These are phyloP conservation scores for Oncopodura yosiiana DNA, from an alignment of 1,140 invertebrate genomes.

Conservation along the genomic window DNA sequence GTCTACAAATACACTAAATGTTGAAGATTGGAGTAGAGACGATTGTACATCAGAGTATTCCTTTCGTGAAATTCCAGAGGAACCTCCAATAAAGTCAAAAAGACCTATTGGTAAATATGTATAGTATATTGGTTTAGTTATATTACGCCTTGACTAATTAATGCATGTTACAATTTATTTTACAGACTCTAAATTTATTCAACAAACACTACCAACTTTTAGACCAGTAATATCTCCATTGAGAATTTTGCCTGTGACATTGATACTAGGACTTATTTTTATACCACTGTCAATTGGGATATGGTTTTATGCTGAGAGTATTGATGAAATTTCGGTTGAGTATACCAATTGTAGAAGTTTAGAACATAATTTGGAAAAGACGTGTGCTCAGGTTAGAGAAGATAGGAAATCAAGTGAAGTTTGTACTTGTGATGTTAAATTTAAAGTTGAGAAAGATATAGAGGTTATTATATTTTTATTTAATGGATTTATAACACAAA, in stretches of 20 bases:
- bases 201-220: conserved; percentile 95
- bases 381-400: not conserved
- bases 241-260: conserved; percentile 91
- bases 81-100: no score
- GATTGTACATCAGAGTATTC: no score
- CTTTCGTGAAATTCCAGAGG: no score
- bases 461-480: not conserved
- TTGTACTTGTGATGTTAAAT: conserved; percentile 16
- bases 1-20: no score
- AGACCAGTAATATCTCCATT: conserved; percentile 96
- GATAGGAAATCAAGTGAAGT: not conserved
- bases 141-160: not conserved
- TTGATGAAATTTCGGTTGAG: conserved; percentile 65
- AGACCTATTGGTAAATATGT: not conserved
- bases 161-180: conserved; percentile 1
- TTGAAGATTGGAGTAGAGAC: no score
- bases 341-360: conserved; percentile 66
- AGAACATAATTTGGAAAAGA: conserved; percentile 31
- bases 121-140: not conserved
- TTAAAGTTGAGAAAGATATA: not conserved
- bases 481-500: not conserved
- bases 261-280: conserved; percentile 91
- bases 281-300: conserved; percentile 90
- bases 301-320: conserved; percentile 76
- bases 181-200: conserved; percentile 91